phyloP scores from a whole-genome alignment of 1,140 invertebrate genomes.

The Hirudo medicinalis region DNA sequence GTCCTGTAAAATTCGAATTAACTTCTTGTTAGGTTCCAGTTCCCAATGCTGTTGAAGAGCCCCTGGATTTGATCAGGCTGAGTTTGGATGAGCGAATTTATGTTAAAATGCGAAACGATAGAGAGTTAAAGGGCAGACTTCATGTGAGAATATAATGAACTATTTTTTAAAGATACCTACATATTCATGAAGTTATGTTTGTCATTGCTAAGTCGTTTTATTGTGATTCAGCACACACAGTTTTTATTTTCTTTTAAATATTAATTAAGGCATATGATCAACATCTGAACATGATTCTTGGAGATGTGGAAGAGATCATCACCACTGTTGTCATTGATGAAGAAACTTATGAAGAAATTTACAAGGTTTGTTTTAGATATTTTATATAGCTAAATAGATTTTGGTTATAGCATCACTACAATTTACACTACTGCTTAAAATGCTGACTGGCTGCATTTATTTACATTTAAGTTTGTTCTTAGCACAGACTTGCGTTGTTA shows the following conservation, averaged over 20 bases:
- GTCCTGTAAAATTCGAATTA: neutral
- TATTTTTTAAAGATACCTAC: neutral
- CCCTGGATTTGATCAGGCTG: constrained; percentile 80
- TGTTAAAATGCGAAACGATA: constrained; percentile 95
- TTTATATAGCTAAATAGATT: neutral
- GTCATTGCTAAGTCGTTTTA: neutral
- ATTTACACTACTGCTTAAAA: too few relatives aligned
- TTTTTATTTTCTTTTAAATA: neutral
- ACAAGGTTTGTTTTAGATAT: constrained; percentile 50
- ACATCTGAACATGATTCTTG: constrained; percentile 95
- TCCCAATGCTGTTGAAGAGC: constrained; percentile 57
- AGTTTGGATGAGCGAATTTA: constrained; percentile 95
- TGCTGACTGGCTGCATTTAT: too few relatives aligned
- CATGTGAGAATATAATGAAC: constrained; percentile 56
- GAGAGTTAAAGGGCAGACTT: constrained; percentile 78
- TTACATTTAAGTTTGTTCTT: too few relatives aligned
- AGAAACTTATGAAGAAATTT: constrained; percentile 97
- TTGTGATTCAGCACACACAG: neutral
- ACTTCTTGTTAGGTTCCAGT: constrained; percentile 8
- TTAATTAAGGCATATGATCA: constrained; percentile 80
- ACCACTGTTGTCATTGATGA: constrained; percentile 96
- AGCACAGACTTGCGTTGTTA: too few relatives aligned
- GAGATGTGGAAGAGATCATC: constrained; percentile 94
- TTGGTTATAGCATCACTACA: too few relatives aligned
- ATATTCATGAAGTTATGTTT: neutral